These are phyloP conservation scores for Cryptops parisi DNA, from an alignment of 2,888 invertebrate species.

Conservation along the genomic window DNA sequence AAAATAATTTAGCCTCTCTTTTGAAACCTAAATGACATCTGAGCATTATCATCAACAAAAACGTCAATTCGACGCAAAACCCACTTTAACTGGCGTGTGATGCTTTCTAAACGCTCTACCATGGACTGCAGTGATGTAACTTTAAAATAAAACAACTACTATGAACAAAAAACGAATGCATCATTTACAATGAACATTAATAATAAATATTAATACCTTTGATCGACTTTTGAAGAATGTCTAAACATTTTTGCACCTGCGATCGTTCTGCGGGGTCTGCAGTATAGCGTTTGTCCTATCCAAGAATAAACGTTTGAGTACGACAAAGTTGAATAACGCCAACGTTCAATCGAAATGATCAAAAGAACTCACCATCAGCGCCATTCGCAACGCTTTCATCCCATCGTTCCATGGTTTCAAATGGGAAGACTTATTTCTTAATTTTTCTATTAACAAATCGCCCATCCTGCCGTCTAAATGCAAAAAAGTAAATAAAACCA, in stretches of 20 bases:
- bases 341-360: slow-evolving; percentile 14
- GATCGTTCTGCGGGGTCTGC: slow-evolving; percentile 70
- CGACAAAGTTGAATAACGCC: too few species aligned
- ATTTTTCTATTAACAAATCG: slow-evolving; percentile 80
- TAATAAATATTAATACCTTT: slow-evolving; percentile 37
- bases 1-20: slow-evolving; percentile 9
- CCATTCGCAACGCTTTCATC: slow-evolving; percentile 73
- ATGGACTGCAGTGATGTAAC: slow-evolving; percentile 80
- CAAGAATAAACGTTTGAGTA: slow-evolving; percentile 23
- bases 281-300: slow-evolving; percentile 73
- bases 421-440: slow-evolving; percentile 67
- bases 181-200: neutral
- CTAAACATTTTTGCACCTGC: slow-evolving; percentile 77
- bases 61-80: slow-evolving; percentile 20
- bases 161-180: neutral
- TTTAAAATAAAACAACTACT: slow-evolving; percentile 20
- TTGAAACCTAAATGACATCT: neutral
- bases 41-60: neutral
- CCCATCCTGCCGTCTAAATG: slow-evolving; percentile 48
- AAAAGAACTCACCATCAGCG: slow-evolving; percentile 49
- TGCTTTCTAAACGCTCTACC: slow-evolving; percentile 78
- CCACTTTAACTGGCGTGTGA: slow-evolving; percentile 75
- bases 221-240: slow-evolving; percentile 82
- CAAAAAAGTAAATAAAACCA: neutral
- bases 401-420: slow-evolving; percentile 70